A percentile compares a stretch with the other conserved stretches of the same genome.
Conservation (phyloP, 2,888 invertebrate species). For the Trichopoda pennipes region DNA sequence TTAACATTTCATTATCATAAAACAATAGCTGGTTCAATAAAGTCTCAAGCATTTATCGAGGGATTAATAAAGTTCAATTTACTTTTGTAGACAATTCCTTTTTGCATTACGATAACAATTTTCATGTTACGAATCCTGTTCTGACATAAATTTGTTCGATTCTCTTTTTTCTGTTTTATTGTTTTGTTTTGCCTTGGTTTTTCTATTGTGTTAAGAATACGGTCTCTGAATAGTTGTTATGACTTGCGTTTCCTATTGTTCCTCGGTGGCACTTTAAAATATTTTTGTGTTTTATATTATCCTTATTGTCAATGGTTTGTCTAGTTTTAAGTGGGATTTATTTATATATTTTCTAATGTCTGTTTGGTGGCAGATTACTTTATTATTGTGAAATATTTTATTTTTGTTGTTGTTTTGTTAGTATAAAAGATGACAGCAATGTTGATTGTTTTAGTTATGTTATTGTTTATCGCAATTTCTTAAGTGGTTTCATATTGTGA, state of each 20-base stretch:
- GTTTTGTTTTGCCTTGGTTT: neutral
- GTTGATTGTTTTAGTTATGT: neutral
- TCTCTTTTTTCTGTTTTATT: neutral
- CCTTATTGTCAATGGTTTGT: neutral
- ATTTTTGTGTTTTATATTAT: neutral
- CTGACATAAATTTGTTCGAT: neutral
- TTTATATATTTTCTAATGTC: conserved; percentile 3
- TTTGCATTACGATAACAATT: neutral
- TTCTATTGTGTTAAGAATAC: neutral
- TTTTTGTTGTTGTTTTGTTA: conserved; percentile 2
- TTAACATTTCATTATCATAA: too few species aligned
- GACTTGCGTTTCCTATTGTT: neutral
- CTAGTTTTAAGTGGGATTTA: conserved; percentile 27
- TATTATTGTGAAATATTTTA: conserved; percentile 4
- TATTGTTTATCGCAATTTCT: neutral
- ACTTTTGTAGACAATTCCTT: neutral
- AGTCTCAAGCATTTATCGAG: too few species aligned
- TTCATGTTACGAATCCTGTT: too few species aligned
- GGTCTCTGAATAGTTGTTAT: neutral
- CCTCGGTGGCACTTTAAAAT: conserved; percentile 18
- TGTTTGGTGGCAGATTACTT: conserved; percentile 16
- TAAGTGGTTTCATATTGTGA: conserved; percentile 4
- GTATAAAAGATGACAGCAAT: conserved; percentile 4
- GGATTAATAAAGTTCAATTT: too few species aligned
- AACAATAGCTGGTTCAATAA: too few species aligned